Evolutionary conservation across 1,140 invertebrate species (phyloP).

Genomic region (Hycleus phaleratus): DNA sequence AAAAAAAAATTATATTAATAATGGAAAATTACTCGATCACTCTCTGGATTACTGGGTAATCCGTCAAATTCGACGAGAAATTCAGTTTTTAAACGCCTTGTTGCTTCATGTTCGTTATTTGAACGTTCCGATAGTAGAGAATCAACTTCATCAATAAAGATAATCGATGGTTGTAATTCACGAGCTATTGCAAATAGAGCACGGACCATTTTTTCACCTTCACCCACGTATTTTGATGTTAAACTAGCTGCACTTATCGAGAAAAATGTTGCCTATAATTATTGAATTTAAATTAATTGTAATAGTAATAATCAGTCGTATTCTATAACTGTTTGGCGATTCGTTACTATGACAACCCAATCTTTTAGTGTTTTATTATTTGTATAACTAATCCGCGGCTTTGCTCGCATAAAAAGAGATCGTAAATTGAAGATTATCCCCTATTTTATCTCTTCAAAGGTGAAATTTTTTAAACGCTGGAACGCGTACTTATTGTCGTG

Average conservation of each 20-base stretch:
- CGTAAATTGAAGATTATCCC: too few relatives aligned
- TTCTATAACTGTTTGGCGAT: too few relatives aligned
- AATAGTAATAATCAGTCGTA: too few relatives aligned
- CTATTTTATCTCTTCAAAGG: too few relatives aligned
- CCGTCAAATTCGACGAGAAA: conserved; percentile 97
- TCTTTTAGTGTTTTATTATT: too few relatives aligned
- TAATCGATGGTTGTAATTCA: conserved; percentile 87
- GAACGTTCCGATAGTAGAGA: conserved; percentile 85
- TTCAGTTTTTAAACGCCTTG: conserved; percentile 94
- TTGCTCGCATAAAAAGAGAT: too few relatives aligned
- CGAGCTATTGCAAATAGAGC: conserved; percentile 91
- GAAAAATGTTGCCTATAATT: conserved; percentile 79
- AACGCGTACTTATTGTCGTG: too few relatives aligned
- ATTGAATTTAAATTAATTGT: too few relatives aligned
- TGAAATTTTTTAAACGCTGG: too few relatives aligned
- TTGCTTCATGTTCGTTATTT: conserved; percentile 92
- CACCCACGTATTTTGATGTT: conserved; percentile 98
- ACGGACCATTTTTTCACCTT: conserved; percentile 95
- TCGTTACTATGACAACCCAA: too few relatives aligned
- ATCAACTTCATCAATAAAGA: conserved; percentile 97
- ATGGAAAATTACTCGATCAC: conserved; percentile 53
- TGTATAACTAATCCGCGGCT: too few relatives aligned
- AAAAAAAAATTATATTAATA: neutral
- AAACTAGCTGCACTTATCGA: conserved; percentile 93
- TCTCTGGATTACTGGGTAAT: conserved; percentile 66